Conservation (phyloP, 2,888 invertebrate genomes). For the Lepidonotus clava region DNA sequence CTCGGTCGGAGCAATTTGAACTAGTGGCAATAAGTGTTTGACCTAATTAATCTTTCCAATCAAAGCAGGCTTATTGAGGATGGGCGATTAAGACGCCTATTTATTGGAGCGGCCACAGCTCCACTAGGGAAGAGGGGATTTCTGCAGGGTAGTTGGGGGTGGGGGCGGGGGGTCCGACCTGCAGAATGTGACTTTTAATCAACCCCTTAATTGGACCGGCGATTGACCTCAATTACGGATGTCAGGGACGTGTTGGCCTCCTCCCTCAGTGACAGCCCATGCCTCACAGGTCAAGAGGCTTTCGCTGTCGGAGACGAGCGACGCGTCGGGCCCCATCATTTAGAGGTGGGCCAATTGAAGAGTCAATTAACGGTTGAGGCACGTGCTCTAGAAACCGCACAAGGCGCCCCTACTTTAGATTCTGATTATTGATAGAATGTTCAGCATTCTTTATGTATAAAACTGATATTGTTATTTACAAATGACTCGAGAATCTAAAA, state of each 20-base stretch:
- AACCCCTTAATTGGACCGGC: slow-evolving; percentile 7
- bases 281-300: slow-evolving; percentile 30
- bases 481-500: background rate
- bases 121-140: too few species aligned
- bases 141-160: too few species aligned
- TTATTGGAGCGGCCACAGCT: slow-evolving; percentile 10
- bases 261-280: background rate
- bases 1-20: background rate
- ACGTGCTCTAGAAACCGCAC: background rate
- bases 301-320: background rate
- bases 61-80: slow-evolving; percentile 25
- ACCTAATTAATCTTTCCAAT: slow-evolving; percentile 34
- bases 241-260: background rate
- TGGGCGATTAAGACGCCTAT: background rate
- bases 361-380: slow-evolving; percentile 10
- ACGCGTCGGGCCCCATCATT: slow-evolving; percentile 4
- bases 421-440: background rate
- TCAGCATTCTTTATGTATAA: background rate
- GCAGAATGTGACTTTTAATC: slow-evolving; percentile 43
- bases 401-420: background rate
- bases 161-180: background rate
- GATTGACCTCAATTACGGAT: slow-evolving; percentile 27
- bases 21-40: slow-evolving; percentile 25
- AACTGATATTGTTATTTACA: background rate
- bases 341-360: slow-evolving; percentile 30